Conservation (phyloP, 2,797 vertebrate genomes). For the Pantherophis alleghaniensis region DNA sequence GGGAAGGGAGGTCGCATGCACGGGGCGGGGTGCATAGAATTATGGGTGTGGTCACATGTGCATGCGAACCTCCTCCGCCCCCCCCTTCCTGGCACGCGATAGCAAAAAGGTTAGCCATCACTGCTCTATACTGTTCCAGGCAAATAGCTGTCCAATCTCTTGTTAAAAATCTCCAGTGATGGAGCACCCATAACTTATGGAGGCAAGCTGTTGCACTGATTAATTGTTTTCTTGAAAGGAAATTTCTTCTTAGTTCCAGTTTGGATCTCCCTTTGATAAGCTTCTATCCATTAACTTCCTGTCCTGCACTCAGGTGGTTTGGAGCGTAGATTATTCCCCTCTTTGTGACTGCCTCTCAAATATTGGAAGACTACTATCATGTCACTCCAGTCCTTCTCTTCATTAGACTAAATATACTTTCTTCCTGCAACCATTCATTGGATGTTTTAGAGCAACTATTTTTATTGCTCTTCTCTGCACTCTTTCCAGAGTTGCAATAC, state of each 20-base stretch:
- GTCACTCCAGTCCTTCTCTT: not conserved
- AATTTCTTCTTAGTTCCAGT: not conserved
- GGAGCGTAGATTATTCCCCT: not conserved
- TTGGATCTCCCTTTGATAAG: not conserved
- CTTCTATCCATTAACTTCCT: not conserved
- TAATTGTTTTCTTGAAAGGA: not conserved
- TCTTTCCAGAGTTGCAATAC: not conserved
- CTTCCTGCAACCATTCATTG: not conserved
- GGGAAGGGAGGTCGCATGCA: too few species aligned
- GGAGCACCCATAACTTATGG: not conserved
- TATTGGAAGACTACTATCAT: not conserved
- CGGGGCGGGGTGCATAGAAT: too few species aligned
- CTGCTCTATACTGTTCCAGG: not conserved
- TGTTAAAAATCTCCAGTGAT: not conserved
- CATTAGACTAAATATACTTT: not conserved
- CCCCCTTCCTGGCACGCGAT: too few species aligned
- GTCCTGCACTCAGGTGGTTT: not conserved
- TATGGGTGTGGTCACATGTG: too few species aligned
- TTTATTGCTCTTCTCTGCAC: not conserved
- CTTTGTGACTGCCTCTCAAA: not conserved
- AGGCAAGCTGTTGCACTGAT: not conserved
- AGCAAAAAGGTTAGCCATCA: too few species aligned
- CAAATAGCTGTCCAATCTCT: not conserved
- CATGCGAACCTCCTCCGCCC: too few species aligned
- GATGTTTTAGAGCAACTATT: not conserved